Conservation (phyloP, 2,113 vertebrate genomes). For the Coturnix japonica region DNA sequence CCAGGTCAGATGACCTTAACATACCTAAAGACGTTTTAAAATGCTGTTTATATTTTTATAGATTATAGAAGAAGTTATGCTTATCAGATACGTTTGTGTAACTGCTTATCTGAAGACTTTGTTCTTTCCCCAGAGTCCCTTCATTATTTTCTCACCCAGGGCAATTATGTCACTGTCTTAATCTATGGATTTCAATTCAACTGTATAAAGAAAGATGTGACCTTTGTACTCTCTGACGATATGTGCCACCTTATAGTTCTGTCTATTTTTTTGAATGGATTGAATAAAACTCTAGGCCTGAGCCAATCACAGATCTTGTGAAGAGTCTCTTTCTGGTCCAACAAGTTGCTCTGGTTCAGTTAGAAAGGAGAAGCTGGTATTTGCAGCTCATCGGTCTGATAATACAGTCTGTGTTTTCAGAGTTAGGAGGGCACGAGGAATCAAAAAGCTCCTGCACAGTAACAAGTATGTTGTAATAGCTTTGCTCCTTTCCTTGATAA, state of each 20-base stretch:
- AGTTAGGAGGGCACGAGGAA: background rate
- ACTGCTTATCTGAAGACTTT: constrained; percentile 39
- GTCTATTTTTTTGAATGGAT: constrained; percentile 67
- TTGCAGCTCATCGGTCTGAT: background rate
- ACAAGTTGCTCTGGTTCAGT: constrained; percentile 7
- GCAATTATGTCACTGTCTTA: constrained; percentile 42
- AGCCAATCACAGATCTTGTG: background rate
- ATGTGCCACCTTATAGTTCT: constrained; percentile 67
- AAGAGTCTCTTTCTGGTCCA: background rate
- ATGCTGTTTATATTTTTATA: constrained; percentile 78
- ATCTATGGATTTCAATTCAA: constrained; percentile 63
- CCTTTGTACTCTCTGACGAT: constrained; percentile 58
- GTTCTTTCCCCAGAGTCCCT: constrained; percentile 27
- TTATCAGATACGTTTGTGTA: constrained; percentile 47
- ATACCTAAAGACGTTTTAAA: constrained; percentile 31
- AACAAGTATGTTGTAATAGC: background rate
- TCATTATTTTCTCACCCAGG: constrained; percentile 46
- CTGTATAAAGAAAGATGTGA: constrained; percentile 44
- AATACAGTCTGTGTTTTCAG: background rate
- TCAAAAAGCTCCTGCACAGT: background rate
- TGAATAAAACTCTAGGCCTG: constrained; percentile 75
- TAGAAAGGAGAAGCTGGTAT: background rate
- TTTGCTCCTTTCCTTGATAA: background rate
- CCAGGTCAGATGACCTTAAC: constrained; percentile 9
- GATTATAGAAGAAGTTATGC: constrained; percentile 60